A percentile compares a stretch with the other conserved stretches of the same genome.
Evolutionary conservation across 2,888 invertebrate species (phyloP).

Genomic region (Pristionchus fissidentatus): DNA sequence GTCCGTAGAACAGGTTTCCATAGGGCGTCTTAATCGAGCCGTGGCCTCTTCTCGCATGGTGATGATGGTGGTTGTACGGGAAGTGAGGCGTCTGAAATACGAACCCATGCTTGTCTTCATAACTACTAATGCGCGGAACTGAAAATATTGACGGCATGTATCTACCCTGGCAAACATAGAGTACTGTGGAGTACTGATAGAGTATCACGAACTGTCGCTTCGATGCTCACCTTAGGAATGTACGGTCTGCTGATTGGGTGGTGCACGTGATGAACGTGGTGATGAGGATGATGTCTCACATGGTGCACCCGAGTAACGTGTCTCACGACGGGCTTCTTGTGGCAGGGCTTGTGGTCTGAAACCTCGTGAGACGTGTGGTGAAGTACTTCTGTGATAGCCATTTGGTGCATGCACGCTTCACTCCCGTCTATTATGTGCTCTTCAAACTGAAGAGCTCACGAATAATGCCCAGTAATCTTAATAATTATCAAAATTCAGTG

Average conservation of each 20-base stretch:
- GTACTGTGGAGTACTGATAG: not conserved
- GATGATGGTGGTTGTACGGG: not conserved
- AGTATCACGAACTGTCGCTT: not conserved
- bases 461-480: not conserved
- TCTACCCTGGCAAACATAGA: not conserved
- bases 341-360: conserved; percentile 21
- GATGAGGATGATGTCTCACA: not conserved
- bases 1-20: not conserved
- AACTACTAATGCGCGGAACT: not conserved
- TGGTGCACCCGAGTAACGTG: conserved; percentile 10
- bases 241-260: not conserved
- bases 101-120: not conserved
- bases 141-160: too few species aligned
- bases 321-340: conserved; percentile 19
- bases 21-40: not conserved
- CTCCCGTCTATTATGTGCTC: not conserved
- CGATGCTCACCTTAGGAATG: not conserved
- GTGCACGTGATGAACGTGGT: not conserved
- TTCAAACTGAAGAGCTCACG: not conserved
- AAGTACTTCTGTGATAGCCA: not conserved
- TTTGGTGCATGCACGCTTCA: not conserved
- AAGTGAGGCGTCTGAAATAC: not conserved
- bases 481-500: not conserved
- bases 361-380: not conserved
- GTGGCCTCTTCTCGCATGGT: not conserved